These are phyloP conservation scores for Ophthalmolycus amberensis DNA, from an alignment of 2,113 vertebrate species.

Conservation along the genomic window DNA sequence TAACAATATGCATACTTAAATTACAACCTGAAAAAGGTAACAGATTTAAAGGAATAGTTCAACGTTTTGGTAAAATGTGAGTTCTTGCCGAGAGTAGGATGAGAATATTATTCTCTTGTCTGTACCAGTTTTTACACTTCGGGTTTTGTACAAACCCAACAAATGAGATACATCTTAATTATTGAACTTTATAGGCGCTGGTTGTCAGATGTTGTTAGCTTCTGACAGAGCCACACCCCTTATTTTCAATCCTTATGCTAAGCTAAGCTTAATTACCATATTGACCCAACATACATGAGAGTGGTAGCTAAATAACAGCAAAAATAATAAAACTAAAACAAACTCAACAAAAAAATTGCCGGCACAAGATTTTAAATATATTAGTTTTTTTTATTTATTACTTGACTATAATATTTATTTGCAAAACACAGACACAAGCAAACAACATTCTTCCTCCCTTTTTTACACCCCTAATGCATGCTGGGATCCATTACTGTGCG, in stretches of 20 bases:
- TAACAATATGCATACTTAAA: background rate
- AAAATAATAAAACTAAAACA: background rate
- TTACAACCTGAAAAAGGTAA: background rate
- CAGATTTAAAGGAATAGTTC: background rate
- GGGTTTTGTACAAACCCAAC: background rate
- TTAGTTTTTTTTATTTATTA: background rate
- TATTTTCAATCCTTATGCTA: background rate
- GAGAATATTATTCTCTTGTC: background rate
- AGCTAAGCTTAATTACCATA: background rate
- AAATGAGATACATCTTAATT: background rate
- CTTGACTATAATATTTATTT: background rate
- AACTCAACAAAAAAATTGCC: background rate
- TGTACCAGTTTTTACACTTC: background rate
- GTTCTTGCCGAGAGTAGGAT: background rate
- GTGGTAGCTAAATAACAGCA: background rate
- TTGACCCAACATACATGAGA: background rate
- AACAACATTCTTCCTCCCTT: background rate
- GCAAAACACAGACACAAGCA: background rate
- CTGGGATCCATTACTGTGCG: background rate
- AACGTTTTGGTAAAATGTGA: background rate
- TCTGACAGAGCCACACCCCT: background rate
- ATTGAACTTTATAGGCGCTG: background rate
- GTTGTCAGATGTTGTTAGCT: background rate
- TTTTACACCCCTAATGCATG: background rate
- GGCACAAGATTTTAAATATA: background rate